Evolutionary conservation across 2,113 vertebrate species (phyloP), one percentile per base, ranked within the genome.

Genomic region (Menidia beryllina): DNA sequence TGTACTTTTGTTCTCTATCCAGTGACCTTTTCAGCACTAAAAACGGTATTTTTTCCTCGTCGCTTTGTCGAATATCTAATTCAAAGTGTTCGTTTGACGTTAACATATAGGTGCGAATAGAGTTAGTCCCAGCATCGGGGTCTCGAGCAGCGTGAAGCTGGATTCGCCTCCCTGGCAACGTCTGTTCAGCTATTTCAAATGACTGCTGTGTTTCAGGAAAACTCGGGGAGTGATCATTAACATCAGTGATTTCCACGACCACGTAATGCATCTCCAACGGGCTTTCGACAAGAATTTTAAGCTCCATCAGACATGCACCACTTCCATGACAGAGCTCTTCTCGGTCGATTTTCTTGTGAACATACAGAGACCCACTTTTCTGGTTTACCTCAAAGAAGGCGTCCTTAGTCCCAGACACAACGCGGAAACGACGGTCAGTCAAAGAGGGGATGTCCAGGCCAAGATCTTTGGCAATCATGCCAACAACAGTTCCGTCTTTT

Each of bases 401-500:
- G n/a, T 93, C 87, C 1, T 76, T 83, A 2, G 79, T 75, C 55
- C 67, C 88, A 25, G 88, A 72, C 0, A 90, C 88, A 48, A 92
- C 80, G 12, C 90, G 86, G 21, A 91, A 87, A 19, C 89, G 73
- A 1, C 79, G 84, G 2, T 79, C 74, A 0, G 1, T 20, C 26
- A 94, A 84, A 13, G 88, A 80, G 0, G 20, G 27, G 20, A 84
- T 51, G 7, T 85, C 88, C 10, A 94, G 54, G 3, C 91, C 91
- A 26, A 95, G 67, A 79, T 95, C 94, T 50, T 81, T 93, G 0
- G 91, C 91, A 12, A 88, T 70, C 72, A 91, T 88, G 34, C 91
- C 91, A 78, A 96, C 94, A 68, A 81, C 52, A 50, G 89, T 83
- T 27, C 92, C 92, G 4, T 67, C 79, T 55, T 90, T 84, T 3